Percentiles rank a stretch among this genome's conserved stretches.
Conservation (phyloP, 1,140 invertebrate genomes). For the Nebria ingens region DNA sequence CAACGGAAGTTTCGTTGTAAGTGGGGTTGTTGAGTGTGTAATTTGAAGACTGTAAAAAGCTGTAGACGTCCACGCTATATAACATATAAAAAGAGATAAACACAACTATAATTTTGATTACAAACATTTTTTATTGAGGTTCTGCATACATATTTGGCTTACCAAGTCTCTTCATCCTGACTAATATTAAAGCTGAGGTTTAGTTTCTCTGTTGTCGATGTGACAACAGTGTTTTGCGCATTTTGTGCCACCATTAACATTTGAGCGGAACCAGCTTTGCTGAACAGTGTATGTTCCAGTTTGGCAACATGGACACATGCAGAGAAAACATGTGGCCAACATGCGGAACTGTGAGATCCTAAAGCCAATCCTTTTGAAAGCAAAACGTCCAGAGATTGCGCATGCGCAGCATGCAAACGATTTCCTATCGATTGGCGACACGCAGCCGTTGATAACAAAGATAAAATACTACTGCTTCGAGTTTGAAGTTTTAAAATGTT, state of each 20-base stretch:
- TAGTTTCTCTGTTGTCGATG: constrained; percentile 34
- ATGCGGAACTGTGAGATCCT: constrained; percentile 80
- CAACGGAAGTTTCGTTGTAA: constrained; percentile 36
- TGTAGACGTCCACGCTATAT: constrained; percentile 69
- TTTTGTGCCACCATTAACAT: constrained; percentile 39
- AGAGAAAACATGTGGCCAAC: constrained; percentile 88
- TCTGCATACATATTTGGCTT: constrained; percentile 20
- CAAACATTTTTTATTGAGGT: neutral
- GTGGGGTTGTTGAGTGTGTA: constrained; percentile 18
- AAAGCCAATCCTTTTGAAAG: constrained; percentile 64
- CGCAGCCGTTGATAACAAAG: constrained; percentile 64
- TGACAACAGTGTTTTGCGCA: constrained; percentile 31
- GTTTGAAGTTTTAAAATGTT: constrained; percentile 69
- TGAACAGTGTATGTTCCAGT: constrained; percentile 79
- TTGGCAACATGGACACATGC: constrained; percentile 85
- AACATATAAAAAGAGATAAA: constrained; percentile 18
- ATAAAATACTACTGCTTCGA: constrained; percentile 70
- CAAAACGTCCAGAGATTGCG: constrained; percentile 81
- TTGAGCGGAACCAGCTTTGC: constrained; percentile 44
- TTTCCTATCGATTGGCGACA: constrained; percentile 55
- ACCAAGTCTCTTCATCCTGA: constrained; percentile 63
- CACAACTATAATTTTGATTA: constrained; percentile 10
- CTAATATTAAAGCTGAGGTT: constrained; percentile 41
- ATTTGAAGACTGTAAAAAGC: constrained; percentile 60
- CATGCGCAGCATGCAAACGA: constrained; percentile 72